Conservation (phyloP, 2,888 invertebrate species). For the Sarcophaga rosellei region DNA sequence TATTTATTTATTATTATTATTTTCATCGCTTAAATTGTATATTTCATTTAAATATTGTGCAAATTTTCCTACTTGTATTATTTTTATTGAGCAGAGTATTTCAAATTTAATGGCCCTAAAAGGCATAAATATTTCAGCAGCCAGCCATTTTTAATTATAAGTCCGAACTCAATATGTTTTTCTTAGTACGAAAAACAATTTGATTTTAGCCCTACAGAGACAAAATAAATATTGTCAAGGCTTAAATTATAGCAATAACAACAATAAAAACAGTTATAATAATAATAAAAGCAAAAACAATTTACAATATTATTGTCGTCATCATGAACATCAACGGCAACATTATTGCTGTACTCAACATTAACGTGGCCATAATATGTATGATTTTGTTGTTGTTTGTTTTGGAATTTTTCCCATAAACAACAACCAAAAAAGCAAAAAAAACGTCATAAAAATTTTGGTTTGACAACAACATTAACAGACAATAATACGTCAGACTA, state of each 20-base stretch:
- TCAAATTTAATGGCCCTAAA: neutral
- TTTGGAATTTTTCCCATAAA: conserved; percentile 50
- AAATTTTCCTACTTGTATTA: no score
- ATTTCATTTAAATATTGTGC: no score
- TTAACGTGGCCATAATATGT: conserved; percentile 14
- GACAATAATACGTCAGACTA: conserved; percentile 44
- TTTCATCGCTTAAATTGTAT: no score
- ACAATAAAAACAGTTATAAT: neutral
- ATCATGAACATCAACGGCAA: conserved; percentile 21
- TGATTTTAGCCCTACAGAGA: conserved; percentile 7
- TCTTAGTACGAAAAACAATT: neutral
- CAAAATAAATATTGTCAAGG: conserved; percentile 38
- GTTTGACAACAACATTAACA: conserved; percentile 53
- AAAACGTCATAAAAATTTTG: conserved; percentile 51
- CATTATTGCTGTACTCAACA: conserved; percentile 10
- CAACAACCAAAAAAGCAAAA: neutral
- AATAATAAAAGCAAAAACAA: neutral
- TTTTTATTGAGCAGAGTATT: no score
- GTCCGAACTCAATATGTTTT: neutral
- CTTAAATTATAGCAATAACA: conserved; percentile 8
- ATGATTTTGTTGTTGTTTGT: conserved; percentile 12
- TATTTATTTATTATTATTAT: no score
- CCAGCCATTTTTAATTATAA: conserved; percentile 1
- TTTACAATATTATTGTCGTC: conserved; percentile 7
- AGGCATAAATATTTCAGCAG: conserved; percentile 2